Conservation (phyloP, 2,797 vertebrate species). For the Myoxocephalus aenaeus region DNA sequence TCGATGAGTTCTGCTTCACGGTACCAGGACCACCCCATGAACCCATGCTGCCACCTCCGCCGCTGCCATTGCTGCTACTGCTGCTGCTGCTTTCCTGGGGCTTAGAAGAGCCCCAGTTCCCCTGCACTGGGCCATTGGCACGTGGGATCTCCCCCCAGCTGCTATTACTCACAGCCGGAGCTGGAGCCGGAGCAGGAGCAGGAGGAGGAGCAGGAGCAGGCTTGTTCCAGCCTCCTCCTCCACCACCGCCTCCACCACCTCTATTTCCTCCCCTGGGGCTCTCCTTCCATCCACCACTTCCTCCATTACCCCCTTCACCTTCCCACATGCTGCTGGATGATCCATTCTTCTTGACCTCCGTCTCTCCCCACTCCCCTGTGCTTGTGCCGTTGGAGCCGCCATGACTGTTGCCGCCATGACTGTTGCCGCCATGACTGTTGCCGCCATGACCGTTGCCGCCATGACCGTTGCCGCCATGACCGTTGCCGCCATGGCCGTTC, state of each 20-base stretch:
- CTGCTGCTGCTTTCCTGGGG: conserved; percentile 87
- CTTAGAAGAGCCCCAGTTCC: conserved; percentile 90
- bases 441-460: too few species aligned
- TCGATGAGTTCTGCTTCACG: conserved; percentile 90
- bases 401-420: conserved; percentile 44
- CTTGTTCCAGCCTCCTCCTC: conserved; percentile 59
- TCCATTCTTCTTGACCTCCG: conserved; percentile 91
- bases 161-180: conserved; percentile 75
- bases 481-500: too few species aligned
- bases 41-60: conserved; percentile 79
- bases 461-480: too few species aligned
- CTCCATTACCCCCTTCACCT: conserved; percentile 86
- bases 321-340: conserved; percentile 89
- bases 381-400: conserved; percentile 83
- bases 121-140: conserved; percentile 85
- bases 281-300: conserved; percentile 92
- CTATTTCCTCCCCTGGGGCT: conserved; percentile 85
- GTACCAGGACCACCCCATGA: conserved; percentile 93
- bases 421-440: too few species aligned
- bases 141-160: conserved; percentile 83
- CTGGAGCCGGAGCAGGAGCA: too few species aligned
- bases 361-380: conserved; percentile 88
- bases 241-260: conserved; percentile 62
- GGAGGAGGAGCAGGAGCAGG: too few species aligned
- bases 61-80: conserved; percentile 78